phyloP scores from a whole-genome alignment of 1,140 invertebrate species.

The Elymnias hypermnestra region DNA sequence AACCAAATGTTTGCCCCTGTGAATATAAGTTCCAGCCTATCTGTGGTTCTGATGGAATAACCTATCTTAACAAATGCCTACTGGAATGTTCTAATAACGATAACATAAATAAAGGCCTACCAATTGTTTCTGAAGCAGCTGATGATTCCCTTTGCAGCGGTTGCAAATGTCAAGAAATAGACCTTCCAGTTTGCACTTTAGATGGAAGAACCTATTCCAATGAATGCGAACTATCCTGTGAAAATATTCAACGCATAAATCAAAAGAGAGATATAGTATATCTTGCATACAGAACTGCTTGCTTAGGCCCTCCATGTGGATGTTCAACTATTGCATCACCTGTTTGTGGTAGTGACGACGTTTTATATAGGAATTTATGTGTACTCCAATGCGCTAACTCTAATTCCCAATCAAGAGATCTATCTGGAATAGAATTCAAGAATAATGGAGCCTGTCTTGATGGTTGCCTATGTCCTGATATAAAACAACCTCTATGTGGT shows the following conservation, averaged over 20 bases:
- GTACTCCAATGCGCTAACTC: slow-evolving; percentile 23
- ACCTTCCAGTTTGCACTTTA: slow-evolving; percentile 23
- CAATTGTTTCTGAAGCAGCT: slow-evolving; percentile 6
- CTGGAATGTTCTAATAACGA: slow-evolving; percentile 20
- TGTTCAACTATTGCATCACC: slow-evolving; percentile 26
- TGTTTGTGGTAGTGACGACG: slow-evolving; percentile 31
- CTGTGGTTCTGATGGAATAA: no score
- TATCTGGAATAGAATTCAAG: slow-evolving; percentile 19
- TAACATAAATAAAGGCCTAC: not conserved
- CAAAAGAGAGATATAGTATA: slow-evolving; percentile 18
- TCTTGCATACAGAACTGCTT: slow-evolving; percentile 30
- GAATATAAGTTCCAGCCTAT: no score
- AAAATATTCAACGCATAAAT: slow-evolving; percentile 16
- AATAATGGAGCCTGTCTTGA: slow-evolving; percentile 30
- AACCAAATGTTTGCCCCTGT: no score
- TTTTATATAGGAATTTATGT: slow-evolving; percentile 32
- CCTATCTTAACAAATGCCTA: no score
- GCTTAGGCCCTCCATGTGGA: slow-evolving; percentile 20
- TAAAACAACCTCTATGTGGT: slow-evolving; percentile 25
- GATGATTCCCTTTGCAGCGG: slow-evolving; percentile 18
- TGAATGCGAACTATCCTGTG: slow-evolving; percentile 1
- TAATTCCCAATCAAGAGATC: slow-evolving; percentile 4
- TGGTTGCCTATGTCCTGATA: slow-evolving; percentile 24
- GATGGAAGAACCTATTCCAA: slow-evolving; percentile 22
- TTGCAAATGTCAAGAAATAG: slow-evolving; percentile 17